Evolutionary conservation across 2,797 vertebrate genomes (phyloP).

Genomic region (Phalanger gymnotis): DNA sequence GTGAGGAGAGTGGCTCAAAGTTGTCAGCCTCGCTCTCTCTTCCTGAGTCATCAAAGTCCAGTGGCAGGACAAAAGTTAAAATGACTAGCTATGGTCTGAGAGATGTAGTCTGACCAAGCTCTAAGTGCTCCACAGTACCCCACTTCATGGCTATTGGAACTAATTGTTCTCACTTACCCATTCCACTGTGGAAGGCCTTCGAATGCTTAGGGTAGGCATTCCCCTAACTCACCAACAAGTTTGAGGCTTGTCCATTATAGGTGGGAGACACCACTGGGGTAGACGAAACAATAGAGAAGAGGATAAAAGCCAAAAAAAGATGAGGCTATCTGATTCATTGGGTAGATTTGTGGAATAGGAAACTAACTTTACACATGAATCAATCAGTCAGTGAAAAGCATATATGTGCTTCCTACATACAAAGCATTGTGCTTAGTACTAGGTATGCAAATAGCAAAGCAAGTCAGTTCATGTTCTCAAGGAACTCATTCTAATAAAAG

Average conservation of each 20-base stretch:
- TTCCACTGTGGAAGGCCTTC: background rate
- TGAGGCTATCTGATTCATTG: background rate
- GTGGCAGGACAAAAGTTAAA: background rate
- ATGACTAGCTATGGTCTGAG: background rate
- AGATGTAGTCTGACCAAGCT: background rate
- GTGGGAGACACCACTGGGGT: background rate
- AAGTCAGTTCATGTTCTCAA: background rate
- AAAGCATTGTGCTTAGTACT: background rate
- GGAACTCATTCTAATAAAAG: background rate
- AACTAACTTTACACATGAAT: background rate
- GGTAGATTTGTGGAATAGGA: background rate
- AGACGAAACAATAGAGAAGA: background rate
- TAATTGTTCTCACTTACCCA: background rate
- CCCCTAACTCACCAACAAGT: background rate
- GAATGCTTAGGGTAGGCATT: background rate
- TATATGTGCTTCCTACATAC: background rate
- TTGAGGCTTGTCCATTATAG: background rate
- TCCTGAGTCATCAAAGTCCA: background rate
- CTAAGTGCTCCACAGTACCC: background rate
- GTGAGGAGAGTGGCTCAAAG: background rate
- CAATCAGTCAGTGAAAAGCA: background rate
- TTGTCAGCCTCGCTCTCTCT: background rate
- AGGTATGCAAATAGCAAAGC: background rate
- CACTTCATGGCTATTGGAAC: background rate
- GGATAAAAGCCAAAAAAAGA: background rate